phyloP scores from a whole-genome alignment of 2,113 vertebrate genomes.

The Cyprinodon brontotheroides region DNA sequence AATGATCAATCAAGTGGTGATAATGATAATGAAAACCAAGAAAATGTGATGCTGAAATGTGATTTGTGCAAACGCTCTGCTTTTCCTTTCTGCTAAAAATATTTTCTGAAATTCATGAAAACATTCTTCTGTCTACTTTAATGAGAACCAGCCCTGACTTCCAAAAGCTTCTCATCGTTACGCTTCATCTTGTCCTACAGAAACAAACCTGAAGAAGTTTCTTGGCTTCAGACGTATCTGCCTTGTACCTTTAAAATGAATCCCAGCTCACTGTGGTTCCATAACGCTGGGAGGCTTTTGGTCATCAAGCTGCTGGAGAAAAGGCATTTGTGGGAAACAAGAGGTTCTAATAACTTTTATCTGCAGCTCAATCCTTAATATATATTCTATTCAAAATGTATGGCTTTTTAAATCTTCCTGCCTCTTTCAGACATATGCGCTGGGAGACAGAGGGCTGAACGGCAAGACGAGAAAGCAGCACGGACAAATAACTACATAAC shows the following conservation, averaged over 20 bases:
- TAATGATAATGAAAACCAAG: neutral
- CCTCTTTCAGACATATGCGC: conserved; percentile 19
- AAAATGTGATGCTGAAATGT: conserved; percentile 35
- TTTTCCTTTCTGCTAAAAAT: conserved; percentile 24
- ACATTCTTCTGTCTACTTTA: conserved; percentile 64
- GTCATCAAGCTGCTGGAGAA: conserved; percentile 32
- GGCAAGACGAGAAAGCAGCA: conserved; percentile 58
- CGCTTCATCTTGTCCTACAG: conserved; percentile 1
- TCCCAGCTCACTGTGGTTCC: neutral
- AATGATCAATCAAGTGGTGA: conserved; percentile 41
- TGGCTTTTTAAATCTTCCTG: conserved; percentile 70
- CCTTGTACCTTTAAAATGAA: neutral
- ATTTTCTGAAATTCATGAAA: conserved; percentile 14
- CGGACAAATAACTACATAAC: conserved; percentile 29
- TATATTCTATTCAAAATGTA: conserved; percentile 52
- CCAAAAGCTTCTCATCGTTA: conserved; percentile 44
- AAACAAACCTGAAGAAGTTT: neutral
- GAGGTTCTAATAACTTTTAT: conserved; percentile 19
- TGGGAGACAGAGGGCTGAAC: conserved; percentile 22
- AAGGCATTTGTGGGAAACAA: conserved; percentile 52
- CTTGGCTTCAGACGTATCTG: neutral
- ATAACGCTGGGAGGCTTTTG: conserved; percentile 33
- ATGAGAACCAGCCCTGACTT: conserved; percentile 10
- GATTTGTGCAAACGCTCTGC: conserved; percentile 59
- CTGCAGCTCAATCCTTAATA: conserved; percentile 59